Evolutionary conservation across 2,113 vertebrate species (phyloP).

Genomic region (Sander vitreus): DNA sequence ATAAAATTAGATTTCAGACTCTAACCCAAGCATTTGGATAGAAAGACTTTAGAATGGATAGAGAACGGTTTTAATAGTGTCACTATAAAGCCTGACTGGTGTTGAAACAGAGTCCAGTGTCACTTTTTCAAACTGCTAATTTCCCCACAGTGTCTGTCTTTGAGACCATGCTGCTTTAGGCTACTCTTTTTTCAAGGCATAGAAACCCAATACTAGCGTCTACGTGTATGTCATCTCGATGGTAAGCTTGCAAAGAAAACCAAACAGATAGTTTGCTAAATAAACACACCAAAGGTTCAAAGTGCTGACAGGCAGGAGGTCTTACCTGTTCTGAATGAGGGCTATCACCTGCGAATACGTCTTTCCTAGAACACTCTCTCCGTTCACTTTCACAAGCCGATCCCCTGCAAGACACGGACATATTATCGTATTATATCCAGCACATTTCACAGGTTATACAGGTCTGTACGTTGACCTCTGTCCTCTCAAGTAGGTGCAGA

Average conservation of each 20-base stretch:
- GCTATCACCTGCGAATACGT: slow-evolving; percentile 98
- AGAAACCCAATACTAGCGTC: background rate
- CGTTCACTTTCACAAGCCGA: slow-evolving; percentile 96
- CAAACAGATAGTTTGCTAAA: slow-evolving; percentile 20
- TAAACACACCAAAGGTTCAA: background rate
- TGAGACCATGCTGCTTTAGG: slow-evolving; percentile 27
- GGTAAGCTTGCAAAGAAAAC: background rate
- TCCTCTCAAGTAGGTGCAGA: background rate
- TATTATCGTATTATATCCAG: background rate
- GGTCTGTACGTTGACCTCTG: background rate
- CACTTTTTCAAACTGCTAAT: background rate
- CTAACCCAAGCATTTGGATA: background rate
- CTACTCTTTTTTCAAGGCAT: slow-evolving; percentile 24
- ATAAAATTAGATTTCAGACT: background rate
- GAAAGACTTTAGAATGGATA: background rate
- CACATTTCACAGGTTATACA: background rate
- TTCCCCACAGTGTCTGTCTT: background rate
- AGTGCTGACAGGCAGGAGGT: background rate
- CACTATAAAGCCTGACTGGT: background rate
- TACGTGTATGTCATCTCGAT: background rate
- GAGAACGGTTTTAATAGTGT: background rate
- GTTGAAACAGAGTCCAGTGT: slow-evolving; percentile 3
- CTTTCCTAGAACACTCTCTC: slow-evolving; percentile 95
- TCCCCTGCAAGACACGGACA: slow-evolving; percentile 86
- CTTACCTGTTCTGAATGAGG: slow-evolving; percentile 98